These are phyloP conservation scores for Sinopyrophorus schimmeli DNA, from an alignment of 2,888 invertebrate species.

Conservation along the genomic window DNA sequence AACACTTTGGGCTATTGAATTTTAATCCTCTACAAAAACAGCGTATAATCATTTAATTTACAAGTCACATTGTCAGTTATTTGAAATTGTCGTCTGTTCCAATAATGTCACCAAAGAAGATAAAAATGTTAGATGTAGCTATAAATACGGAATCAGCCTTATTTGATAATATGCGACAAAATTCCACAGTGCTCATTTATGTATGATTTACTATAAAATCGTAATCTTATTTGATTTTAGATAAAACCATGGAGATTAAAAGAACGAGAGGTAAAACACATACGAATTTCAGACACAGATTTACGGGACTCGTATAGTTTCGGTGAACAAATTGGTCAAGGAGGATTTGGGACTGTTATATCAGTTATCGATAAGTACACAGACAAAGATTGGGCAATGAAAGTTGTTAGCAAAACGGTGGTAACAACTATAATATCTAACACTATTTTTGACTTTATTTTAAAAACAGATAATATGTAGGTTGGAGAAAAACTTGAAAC, in stretches of 20 bases:
- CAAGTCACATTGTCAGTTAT: too few relatives aligned
- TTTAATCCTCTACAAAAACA: too few relatives aligned
- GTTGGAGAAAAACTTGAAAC: slow-evolving; percentile 45
- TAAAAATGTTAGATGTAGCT: slow-evolving; percentile 30
- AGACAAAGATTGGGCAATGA: slow-evolving; percentile 53
- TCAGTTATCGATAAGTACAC: slow-evolving; percentile 49
- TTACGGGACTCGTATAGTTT: slow-evolving; percentile 49
- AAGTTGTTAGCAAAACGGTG: slow-evolving; percentile 52
- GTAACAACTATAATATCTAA: too few relatives aligned
- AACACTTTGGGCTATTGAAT: too few relatives aligned
- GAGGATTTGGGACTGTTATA: slow-evolving; percentile 54
- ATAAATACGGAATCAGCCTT: slow-evolving; percentile 37
- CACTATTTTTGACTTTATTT: slow-evolving; percentile 8
- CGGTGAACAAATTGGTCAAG: slow-evolving; percentile 53
- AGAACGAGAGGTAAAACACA: slow-evolving; percentile 47
- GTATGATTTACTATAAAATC: neutral
- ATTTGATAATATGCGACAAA: slow-evolving; percentile 11
- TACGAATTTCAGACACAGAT: slow-evolving; percentile 47
- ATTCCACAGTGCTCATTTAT: neutral
- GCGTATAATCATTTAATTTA: too few relatives aligned
- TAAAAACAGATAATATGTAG: slow-evolving; percentile 11
- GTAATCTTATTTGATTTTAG: slow-evolving; percentile 4
- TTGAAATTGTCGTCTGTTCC: too few relatives aligned
- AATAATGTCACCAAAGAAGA: slow-evolving; percentile 28
- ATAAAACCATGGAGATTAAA: slow-evolving; percentile 10